These are phyloP conservation scores for Tethya wilhelma DNA, from an alignment of 37 sponge, comb jelly and placozoan species.

Conservation along the genomic window DNA sequence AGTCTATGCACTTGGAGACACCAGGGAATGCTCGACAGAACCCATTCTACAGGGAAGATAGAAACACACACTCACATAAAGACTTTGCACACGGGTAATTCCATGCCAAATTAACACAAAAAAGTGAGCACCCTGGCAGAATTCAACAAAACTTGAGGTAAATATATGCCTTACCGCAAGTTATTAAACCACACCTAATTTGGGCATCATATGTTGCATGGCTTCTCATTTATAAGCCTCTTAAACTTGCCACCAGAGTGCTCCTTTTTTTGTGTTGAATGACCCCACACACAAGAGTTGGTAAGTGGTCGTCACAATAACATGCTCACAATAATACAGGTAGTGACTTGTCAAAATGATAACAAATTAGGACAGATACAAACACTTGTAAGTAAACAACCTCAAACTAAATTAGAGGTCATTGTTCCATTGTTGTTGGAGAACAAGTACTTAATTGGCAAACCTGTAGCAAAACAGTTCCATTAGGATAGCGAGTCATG, in stretches of 20 bases:
- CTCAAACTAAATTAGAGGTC: no score
- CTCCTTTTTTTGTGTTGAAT: no score
- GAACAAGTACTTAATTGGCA: no score
- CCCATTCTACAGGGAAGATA: constrained; percentile 38
- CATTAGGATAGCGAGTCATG: constrained; percentile 26
- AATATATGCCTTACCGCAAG: neutral
- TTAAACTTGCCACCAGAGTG: neutral
- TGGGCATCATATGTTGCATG: no score
- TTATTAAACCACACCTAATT: no score
- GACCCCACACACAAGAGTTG: no score
- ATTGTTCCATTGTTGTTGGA: neutral
- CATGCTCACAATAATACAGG: no score
- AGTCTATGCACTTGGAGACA: constrained; percentile 68
- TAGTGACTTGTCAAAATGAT: no score
- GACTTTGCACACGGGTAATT: neutral
- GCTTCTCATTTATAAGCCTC: no score
- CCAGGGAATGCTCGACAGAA: constrained; percentile 75
- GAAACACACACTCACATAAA: constrained; percentile 6
- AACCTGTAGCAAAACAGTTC: constrained; percentile 64
- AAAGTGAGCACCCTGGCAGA: neutral
- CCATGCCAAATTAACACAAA: neutral
- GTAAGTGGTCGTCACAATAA: no score
- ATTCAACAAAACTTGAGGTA: neutral
- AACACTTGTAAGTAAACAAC: neutral
- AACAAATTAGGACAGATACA: neutral